Evolutionary conservation across 2,888 invertebrate genomes (phyloP).

Genomic region (Deroplatys truncata): DNA sequence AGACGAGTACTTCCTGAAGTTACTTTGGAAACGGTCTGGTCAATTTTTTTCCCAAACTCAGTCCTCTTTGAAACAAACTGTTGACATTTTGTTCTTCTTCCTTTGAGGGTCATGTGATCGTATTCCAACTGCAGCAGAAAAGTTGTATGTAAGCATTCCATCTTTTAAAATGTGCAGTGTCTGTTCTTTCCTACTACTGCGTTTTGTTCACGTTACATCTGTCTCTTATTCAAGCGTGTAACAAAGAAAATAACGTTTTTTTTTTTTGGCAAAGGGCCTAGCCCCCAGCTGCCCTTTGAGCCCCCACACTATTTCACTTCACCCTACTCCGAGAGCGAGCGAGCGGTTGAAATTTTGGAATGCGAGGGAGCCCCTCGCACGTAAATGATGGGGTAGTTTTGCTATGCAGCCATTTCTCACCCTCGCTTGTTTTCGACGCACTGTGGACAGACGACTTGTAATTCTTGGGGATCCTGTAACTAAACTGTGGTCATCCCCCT

Average conservation of each 20-base stretch:
- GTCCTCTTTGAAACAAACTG: too few relatives aligned
- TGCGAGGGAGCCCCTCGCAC: background rate
- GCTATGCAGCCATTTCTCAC: background rate
- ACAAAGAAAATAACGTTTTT: background rate
- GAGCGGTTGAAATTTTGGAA: slow-evolving; percentile 6
- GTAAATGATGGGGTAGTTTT: background rate
- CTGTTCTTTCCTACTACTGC: background rate
- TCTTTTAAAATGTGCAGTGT: background rate
- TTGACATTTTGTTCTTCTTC: too few relatives aligned
- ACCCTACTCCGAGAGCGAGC: background rate
- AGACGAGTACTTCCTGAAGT: too few relatives aligned
- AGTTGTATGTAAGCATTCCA: background rate
- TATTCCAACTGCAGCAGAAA: background rate
- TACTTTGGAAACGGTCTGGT: too few relatives aligned
- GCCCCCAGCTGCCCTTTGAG: background rate
- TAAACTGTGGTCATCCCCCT: background rate
- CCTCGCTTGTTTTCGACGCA: background rate
- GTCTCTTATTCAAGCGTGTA: background rate
- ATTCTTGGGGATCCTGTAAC: background rate
- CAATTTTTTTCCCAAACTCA: too few relatives aligned
- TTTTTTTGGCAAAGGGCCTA: background rate
- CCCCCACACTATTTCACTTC: background rate
- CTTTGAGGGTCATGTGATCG: too few relatives aligned
- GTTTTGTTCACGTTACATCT: background rate
- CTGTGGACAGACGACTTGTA: background rate